These are phyloP conservation scores for Falco novaeseelandiae DNA, from an alignment of 2,797 vertebrate genomes.

Conservation along the genomic window DNA sequence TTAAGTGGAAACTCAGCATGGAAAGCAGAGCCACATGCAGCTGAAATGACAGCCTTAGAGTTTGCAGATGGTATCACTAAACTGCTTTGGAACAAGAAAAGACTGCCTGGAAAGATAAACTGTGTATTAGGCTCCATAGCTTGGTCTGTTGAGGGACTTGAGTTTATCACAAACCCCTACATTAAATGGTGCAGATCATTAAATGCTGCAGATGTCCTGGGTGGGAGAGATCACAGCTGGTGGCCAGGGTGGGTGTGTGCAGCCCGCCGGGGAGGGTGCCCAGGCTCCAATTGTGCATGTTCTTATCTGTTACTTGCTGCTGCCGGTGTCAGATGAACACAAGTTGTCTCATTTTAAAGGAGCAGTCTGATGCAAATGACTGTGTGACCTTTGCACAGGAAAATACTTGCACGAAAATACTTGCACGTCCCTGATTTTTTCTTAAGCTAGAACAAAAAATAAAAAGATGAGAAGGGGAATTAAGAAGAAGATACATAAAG, in stretches of 20 bases:
- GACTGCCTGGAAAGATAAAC: neutral
- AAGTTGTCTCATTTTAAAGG: neutral
- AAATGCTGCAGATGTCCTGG: neutral
- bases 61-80: neutral
- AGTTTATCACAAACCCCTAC: neutral
- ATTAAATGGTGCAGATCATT: neutral
- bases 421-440: neutral
- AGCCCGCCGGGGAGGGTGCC: neutral
- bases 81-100: neutral
- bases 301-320: conserved; percentile 37
- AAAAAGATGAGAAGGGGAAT: neutral
- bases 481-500: neutral
- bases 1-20: neutral
- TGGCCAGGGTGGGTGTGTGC: neutral
- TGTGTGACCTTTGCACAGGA: neutral
- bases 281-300: neutral
- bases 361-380: neutral
- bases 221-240: neutral
- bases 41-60: neutral
- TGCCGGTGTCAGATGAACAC: neutral
- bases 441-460: neutral
- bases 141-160: neutral
- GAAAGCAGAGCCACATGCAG: neutral
- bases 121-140: neutral
- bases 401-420: neutral